Percentiles rank a stretch among this genome's conserved stretches.
Conservation (phyloP, 1,140 invertebrate species). For the Drosophila elegans region DNA sequence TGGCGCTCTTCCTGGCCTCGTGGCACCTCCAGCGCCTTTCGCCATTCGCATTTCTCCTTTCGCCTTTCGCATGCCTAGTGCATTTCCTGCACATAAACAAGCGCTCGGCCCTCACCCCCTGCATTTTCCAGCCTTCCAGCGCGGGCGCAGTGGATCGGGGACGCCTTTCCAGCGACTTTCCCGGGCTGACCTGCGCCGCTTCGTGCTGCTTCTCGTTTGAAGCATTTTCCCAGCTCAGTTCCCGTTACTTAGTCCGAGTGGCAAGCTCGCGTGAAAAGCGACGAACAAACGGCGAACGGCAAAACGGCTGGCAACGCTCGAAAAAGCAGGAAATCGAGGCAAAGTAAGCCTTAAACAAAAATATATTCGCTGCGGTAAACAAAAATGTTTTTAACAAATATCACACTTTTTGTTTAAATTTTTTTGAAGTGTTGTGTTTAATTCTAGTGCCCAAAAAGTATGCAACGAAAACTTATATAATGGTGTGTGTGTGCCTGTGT, state of each 20-base stretch:
- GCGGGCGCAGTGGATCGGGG: constrained; percentile 7
- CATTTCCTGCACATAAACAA: constrained; percentile 81
- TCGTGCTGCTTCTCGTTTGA: not conserved
- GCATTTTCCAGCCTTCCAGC: constrained; percentile 27
- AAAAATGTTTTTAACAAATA: not conserved
- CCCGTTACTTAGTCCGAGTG: constrained; percentile 70
- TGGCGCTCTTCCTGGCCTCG: constrained; percentile 63
- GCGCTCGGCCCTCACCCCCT: constrained; percentile 4
- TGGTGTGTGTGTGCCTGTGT: constrained; percentile 29
- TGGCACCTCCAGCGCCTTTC: constrained; percentile 52
- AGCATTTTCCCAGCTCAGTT: constrained; percentile 38
- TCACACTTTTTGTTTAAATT: constrained; percentile 6
- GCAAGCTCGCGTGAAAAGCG: constrained; percentile 62
- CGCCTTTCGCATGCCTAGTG: constrained; percentile 40
- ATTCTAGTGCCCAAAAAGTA: constrained; percentile 30
- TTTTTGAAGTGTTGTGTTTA: not conserved
- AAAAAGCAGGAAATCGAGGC: constrained; percentile 47
- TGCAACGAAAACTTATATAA: constrained; percentile 74
- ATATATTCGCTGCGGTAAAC: not conserved
- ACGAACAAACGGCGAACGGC: constrained; percentile 39
- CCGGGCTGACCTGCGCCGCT: constrained; percentile 38
- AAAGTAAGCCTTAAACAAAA: constrained; percentile 1
- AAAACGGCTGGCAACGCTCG: constrained; percentile 69
- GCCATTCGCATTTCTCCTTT: constrained; percentile 1
- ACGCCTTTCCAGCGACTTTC: constrained; percentile 31